Percentiles rank a stretch among this genome's conserved stretches.
These are phyloP conservation scores for Esox lucius DNA, from an alignment of 2,797 vertebrate genomes.

Conservation along the genomic window DNA sequence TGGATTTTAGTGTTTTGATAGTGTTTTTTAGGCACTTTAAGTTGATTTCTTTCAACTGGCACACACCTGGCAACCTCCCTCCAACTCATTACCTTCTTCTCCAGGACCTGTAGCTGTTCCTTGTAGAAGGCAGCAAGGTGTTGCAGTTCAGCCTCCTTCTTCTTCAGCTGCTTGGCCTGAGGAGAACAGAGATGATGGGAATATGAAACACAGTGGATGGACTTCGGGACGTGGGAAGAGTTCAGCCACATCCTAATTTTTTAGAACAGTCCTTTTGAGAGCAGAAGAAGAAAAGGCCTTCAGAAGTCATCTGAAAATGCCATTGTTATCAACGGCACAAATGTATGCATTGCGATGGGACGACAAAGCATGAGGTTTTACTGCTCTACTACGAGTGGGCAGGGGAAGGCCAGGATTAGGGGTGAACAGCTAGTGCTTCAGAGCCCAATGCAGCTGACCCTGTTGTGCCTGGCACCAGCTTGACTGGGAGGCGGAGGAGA, in stretches of 20 bases:
- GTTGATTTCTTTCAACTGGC: no score
- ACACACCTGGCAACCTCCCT: background rate
- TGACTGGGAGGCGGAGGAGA: constrained; percentile 39
- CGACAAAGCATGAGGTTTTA: background rate
- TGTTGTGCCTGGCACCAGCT: constrained; percentile 43
- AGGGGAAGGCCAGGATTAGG: background rate
- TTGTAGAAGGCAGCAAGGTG: constrained; percentile 80
- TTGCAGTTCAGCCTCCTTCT: constrained; percentile 81
- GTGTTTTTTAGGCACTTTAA: background rate
- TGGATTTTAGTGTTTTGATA: background rate
- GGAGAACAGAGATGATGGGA: constrained; percentile 10
- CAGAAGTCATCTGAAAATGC: background rate
- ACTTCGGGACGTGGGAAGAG: background rate
- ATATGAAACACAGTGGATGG: background rate
- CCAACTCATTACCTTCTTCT: constrained; percentile 84
- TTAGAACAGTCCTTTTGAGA: background rate
- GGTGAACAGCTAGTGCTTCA: background rate
- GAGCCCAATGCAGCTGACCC: constrained; percentile 48
- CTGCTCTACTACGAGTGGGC: background rate
- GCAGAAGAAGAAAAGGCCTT: background rate
- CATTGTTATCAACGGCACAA: background rate
- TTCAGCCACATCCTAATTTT: background rate
- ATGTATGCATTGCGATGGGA: background rate
- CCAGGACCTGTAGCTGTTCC: constrained; percentile 85
- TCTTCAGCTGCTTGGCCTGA: constrained; percentile 81